phyloP scores from a whole-genome alignment of 2,797 vertebrate genomes.

The Falco columbarius region DNA sequence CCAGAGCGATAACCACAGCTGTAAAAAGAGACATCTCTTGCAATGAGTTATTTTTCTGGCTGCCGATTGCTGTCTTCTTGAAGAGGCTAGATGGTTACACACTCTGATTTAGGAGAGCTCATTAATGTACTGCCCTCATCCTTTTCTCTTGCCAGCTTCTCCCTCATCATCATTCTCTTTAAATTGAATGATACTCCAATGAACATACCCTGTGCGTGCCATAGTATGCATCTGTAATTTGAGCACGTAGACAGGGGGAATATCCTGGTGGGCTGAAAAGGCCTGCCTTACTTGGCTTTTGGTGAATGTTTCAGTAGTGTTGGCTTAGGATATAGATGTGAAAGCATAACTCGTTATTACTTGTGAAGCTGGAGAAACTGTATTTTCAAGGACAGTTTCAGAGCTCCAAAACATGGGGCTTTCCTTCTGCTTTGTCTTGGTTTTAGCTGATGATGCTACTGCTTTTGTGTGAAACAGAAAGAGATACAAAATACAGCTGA shows the following conservation, averaged over 20 bases:
- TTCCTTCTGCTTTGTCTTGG: not conserved
- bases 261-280: not conserved
- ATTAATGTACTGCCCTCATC: not conserved
- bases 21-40: not conserved
- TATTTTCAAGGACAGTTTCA: not conserved
- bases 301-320: not conserved
- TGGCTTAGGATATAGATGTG: not conserved
- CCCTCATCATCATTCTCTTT: not conserved
- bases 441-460: not conserved
- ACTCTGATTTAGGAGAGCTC: not conserved
- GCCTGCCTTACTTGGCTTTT: not conserved
- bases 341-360: not conserved
- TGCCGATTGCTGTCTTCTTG: not conserved
- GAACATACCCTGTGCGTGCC: accelerated
- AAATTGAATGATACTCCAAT: not conserved
- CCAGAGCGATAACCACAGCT: not conserved
- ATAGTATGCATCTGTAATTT: not conserved
- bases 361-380: not conserved
- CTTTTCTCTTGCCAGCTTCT: not conserved
- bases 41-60: slow-evolving; percentile 3
- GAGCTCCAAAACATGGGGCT: not conserved
- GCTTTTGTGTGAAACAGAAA: not conserved
- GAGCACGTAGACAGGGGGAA: not conserved
- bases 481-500: not conserved
- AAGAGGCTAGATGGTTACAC: not conserved